Percentiles rank a stretch among this genome's conserved stretches.
Conservation (phyloP, 2,113 vertebrate species). For the Mesoclemmys tuberculata region DNA sequence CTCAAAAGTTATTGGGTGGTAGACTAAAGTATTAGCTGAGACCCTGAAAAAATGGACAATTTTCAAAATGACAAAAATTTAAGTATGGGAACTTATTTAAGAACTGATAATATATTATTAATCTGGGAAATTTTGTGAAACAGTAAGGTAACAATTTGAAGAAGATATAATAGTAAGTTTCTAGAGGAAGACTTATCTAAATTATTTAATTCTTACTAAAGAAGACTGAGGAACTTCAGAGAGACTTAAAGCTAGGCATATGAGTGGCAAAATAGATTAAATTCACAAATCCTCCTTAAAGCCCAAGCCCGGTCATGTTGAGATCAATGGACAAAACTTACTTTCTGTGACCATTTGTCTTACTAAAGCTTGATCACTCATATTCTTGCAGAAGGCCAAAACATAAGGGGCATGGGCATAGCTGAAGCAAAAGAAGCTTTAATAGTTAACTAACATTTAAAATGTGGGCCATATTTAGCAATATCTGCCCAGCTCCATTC, state of each 20-base stretch:
- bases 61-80: no score
- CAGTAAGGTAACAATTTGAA: no score
- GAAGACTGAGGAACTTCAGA: background rate
- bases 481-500: background rate
- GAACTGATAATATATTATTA: no score
- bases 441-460: background rate
- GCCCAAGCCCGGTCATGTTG: background rate
- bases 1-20: no score
- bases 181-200: background rate
- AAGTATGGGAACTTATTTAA: no score
- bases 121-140: no score
- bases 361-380: background rate
- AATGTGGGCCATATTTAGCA: background rate
- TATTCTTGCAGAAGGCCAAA: background rate
- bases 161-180: background rate
- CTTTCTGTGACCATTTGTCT: background rate
- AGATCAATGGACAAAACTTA: background rate
- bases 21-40: no score
- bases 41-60: no score
- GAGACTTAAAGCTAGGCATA: background rate
- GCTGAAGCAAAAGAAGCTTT: background rate
- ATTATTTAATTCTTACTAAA: background rate
- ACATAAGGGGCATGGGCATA: background rate
- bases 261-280: background rate
- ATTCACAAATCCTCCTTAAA: background rate